Base-by-base conservation (phyloP, 2,888 invertebrate species). In the Mesorhabditis belari region DNA sequence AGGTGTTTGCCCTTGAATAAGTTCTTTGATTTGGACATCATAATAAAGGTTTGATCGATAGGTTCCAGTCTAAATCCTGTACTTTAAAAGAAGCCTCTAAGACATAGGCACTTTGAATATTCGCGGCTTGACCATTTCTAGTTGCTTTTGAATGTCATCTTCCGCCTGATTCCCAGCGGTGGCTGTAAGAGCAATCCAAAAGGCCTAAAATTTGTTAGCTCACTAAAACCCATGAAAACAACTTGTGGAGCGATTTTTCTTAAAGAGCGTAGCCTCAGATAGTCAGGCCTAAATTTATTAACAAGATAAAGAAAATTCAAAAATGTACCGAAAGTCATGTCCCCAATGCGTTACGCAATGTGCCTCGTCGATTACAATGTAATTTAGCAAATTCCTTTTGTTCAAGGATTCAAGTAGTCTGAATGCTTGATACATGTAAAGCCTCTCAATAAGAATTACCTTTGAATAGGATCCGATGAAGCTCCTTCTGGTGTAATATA, bases 341-440 rank as follows among this genome's bases (percentile, higher is more conserved):
- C 98, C 98, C 98, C 96, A 99, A 77, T 96, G 90, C 76, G 92
- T 93, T 0, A 98, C 92, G 84, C 94, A 94, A 83, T 94, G 94
- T 2, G 93, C 94, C 84, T 99, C 98, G 83, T 99, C 98, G 12
- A 98, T 89, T 24, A 94, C 89, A 75, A 98, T 87, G 82, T 91
- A 92, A 0, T 90, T 88, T 4, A 98, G 83, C 80, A 90, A 88
- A 60, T 89, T 87, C 77, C 87, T 87, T 28, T 50, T 51, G 25
- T 60, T 19, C 29, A 71, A 53, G 6, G 63, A 62, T 17, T 19
- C 26, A 0, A 61, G 54, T 4, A 64, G 6, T 54, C 64, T 61
- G 44, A 64, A 54, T 35, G 23, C 21, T 21, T 17, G 44, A 17
- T 21, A 52, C 21, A 17, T 52, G 52, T 19, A 52, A 12, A 9